Evolutionary conservation across 2,888 invertebrate species (phyloP).

Genomic region (Drosophila fulvimacula): DNA sequence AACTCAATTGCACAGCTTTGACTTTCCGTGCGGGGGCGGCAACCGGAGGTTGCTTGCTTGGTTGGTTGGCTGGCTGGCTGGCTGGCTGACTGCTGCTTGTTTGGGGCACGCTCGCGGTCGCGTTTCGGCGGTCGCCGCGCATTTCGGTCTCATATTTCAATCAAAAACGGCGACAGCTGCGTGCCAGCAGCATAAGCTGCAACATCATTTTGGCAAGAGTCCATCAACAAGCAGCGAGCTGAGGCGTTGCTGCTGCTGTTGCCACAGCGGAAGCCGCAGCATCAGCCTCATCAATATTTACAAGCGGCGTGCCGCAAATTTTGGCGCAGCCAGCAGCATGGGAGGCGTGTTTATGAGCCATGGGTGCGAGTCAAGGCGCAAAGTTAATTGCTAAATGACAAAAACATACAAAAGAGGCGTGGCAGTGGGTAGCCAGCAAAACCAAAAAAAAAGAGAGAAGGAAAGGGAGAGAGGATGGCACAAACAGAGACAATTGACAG

Average conservation of each 20-base stretch:
- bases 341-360: constrained; percentile 42
- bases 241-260: constrained; percentile 21
- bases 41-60: not conserved
- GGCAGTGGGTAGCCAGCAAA: constrained; percentile 14
- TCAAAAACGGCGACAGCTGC: constrained; percentile 79
- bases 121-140: constrained; percentile 32
- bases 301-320: constrained; percentile 77
- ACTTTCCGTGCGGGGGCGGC: constrained; percentile 33
- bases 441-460: constrained; percentile 25
- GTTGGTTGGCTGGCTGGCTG: not conserved
- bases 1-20: constrained; percentile 70
- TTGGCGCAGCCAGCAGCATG: constrained; percentile 56
- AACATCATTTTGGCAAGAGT: constrained; percentile 80
- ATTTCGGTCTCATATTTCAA: constrained; percentile 73
- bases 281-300: constrained; percentile 76
- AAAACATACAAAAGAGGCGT: constrained; percentile 57
- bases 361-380: constrained; percentile 34
- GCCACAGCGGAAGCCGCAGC: constrained; percentile 34
- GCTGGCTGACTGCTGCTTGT: not conserved
- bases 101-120: constrained; percentile 24
- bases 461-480: not conserved
- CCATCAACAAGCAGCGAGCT: constrained; percentile 60
- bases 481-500: constrained; percentile 51
- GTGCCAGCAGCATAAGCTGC: constrained; percentile 74
- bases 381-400: constrained; percentile 80